Percentiles rank a stretch among this genome's conserved stretches.
Evolutionary conservation across 92 coral and sea anemone species (phyloP).

Genomic region (Umimayanthus chanpuru): DNA sequence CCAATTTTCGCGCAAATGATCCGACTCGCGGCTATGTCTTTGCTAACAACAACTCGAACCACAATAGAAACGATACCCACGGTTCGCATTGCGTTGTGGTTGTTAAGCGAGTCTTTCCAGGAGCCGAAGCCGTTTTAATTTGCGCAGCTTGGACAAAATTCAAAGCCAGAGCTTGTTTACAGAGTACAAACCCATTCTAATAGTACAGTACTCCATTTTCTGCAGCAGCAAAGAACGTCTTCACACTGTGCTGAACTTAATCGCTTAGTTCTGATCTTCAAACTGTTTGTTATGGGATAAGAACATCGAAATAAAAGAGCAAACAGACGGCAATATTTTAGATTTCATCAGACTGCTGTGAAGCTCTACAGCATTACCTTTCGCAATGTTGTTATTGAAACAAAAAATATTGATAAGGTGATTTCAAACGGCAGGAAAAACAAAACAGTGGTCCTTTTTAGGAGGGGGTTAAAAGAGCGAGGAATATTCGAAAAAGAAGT

Average conservation of each 20-base stretch:
- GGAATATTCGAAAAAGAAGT: background rate
- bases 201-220: no score
- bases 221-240: no score
- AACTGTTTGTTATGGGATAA: background rate
- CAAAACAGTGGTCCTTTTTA: background rate
- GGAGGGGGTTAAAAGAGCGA: background rate
- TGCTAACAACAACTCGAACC: no score
- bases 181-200: no score
- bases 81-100: no score
- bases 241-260: background rate
- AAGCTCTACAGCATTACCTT: background rate
- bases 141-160: no score
- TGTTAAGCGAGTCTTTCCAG: no score
- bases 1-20: no score
- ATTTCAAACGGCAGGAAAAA: background rate
- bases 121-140: no score
- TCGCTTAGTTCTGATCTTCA: background rate
- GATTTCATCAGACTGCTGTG: background rate
- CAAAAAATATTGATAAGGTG: background rate
- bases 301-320: background rate
- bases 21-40: no score
- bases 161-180: no score
- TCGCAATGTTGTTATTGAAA: conserved; percentile 10
- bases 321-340: background rate
- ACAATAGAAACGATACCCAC: no score